These are phyloP conservation scores for Bursaphelenchus okinawaensis DNA, from an alignment of 2,888 invertebrate species.

Conservation along the genomic window DNA sequence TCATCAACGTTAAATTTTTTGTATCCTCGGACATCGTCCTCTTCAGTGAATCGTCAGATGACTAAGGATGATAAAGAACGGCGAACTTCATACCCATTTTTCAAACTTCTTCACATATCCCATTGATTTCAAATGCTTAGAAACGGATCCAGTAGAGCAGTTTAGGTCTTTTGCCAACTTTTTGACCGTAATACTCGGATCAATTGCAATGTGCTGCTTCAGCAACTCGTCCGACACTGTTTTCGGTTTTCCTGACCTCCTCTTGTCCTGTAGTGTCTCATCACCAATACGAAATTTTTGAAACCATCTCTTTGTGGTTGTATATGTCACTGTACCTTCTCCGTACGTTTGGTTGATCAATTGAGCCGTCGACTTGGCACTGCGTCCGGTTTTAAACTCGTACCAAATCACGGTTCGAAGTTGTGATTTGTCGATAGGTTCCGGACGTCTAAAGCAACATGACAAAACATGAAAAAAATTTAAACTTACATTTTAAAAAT, in stretches of 20 bases:
- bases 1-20: background rate
- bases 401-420: background rate
- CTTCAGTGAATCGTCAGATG: too few relatives aligned
- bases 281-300: background rate
- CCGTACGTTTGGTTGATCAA: background rate
- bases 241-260: background rate
- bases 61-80: too few relatives aligned
- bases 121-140: background rate
- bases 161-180: background rate
- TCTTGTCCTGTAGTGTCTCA: background rate
- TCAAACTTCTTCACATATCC: constrained; percentile 1
- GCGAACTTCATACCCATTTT: constrained; percentile 26
- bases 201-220: background rate
- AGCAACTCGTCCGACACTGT: background rate
- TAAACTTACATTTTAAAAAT: too few relatives aligned
- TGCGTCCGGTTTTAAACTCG: background rate
- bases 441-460: too few relatives aligned
- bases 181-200: background rate
- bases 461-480: too few relatives aligned
- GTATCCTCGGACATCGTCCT: too few relatives aligned
- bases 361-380: background rate
- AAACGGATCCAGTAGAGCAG: background rate
- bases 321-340: background rate
- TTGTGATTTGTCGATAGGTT: too few relatives aligned
- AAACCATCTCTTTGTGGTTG: background rate